These are phyloP conservation scores for Autographa gamma DNA, from an alignment of 2,888 invertebrate genomes.

Conservation along the genomic window DNA sequence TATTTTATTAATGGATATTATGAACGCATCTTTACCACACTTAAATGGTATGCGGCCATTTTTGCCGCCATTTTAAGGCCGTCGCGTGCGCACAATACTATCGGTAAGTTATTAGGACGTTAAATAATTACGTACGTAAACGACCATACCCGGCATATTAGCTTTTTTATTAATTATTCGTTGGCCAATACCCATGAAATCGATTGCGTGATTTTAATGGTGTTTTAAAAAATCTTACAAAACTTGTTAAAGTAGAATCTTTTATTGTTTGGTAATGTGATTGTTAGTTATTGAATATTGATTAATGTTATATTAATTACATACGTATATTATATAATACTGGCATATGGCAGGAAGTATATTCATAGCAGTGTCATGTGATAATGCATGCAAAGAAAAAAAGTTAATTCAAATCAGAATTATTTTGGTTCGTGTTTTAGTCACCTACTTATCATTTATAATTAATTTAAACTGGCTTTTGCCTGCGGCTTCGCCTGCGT, in stretches of 20 bases:
- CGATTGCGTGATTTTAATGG: slow-evolving; percentile 1
- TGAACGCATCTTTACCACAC: slow-evolving; percentile 21
- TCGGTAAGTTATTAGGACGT: slow-evolving; percentile 35
- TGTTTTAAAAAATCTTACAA: background rate
- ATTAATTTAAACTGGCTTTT: no score
- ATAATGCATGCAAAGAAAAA: slow-evolving; percentile 1
- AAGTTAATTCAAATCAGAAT: slow-evolving; percentile 18
- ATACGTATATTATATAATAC: slow-evolving; percentile 23
- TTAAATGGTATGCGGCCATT: slow-evolving; percentile 23
- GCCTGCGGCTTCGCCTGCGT: no score
- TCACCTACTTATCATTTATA: no score
- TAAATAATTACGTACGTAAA: slow-evolving; percentile 35
- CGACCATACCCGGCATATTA: slow-evolving; percentile 12
- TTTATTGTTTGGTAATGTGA: slow-evolving; percentile 1
- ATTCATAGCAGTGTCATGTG: slow-evolving; percentile 15
- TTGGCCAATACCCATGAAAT: background rate
- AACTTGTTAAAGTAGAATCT: background rate
- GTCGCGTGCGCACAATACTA: slow-evolving; percentile 37
- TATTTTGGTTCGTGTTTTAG: background rate
- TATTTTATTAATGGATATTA: background rate
- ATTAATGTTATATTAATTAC: slow-evolving; percentile 13
- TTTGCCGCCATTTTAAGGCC: slow-evolving; percentile 24
- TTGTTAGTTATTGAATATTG: slow-evolving; percentile 14
- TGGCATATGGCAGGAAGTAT: slow-evolving; percentile 1
- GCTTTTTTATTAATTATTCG: slow-evolving; percentile 13